Percentiles rank a stretch among this genome's conserved stretches.
phyloP scores from a whole-genome alignment of 2,113 vertebrate species.

The Parus major region DNA sequence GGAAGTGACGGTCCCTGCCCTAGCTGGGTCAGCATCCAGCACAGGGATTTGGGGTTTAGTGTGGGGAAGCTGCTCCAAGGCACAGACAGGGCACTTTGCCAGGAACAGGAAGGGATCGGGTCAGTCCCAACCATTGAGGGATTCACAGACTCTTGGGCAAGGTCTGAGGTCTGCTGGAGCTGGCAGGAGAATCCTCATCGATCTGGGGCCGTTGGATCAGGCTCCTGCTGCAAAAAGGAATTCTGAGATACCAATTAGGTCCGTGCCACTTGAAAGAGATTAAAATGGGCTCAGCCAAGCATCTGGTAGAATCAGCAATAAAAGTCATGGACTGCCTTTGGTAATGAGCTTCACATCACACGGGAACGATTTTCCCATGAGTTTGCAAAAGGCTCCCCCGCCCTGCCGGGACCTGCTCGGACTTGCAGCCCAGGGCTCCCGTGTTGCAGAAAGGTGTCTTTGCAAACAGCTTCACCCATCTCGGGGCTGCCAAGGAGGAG shows the following conservation, averaged over 20 bases:
- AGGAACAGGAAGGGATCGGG: neutral
- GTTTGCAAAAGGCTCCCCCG: conserved; percentile 67
- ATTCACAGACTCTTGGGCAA: neutral
- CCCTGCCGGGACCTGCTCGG: conserved; percentile 52
- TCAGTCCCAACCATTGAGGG: fast-evolving
- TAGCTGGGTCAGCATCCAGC: neutral
- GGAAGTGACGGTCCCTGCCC: neutral
- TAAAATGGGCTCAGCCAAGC: conserved; percentile 65
- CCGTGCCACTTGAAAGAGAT: conserved; percentile 65
- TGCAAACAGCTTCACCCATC: conserved; percentile 37
- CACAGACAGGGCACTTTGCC: fast-evolving
- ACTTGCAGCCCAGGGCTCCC: conserved; percentile 55
- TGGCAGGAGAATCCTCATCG: neutral
- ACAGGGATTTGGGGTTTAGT: neutral
- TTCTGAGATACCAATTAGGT: conserved; percentile 56
- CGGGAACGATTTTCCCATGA: conserved; percentile 67
- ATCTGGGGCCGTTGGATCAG: conserved; percentile 20
- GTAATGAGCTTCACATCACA: conserved; percentile 71
- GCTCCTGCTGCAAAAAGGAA: conserved; percentile 17
- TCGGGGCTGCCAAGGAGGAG: neutral
- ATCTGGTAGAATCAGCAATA: conserved; percentile 69
- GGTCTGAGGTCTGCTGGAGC: neutral
- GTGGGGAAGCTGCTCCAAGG: neutral
- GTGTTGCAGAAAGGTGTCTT: conserved; percentile 51
- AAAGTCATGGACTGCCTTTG: conserved; percentile 57